These are phyloP conservation scores for Lissonota sp. DNA, from an alignment of 2,888 invertebrate genomes.

Conservation along the genomic window DNA sequence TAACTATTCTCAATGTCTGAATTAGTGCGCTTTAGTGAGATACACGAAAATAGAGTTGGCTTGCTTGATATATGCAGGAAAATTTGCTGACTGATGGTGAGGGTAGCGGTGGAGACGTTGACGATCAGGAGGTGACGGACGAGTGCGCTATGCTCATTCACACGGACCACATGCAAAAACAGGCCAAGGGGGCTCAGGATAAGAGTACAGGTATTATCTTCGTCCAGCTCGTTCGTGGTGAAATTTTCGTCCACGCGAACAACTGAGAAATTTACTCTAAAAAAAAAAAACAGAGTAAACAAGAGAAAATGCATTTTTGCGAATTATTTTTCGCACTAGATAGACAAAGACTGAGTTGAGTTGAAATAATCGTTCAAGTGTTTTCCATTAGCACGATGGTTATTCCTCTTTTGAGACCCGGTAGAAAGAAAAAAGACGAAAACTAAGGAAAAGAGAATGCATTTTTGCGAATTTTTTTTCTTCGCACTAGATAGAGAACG, in stretches of 20 bases:
- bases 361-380: neutral
- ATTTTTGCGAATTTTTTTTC: conserved; percentile 27
- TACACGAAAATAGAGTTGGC: conserved; percentile 64
- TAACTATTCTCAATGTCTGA: conserved; percentile 30
- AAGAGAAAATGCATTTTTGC: conserved; percentile 16
- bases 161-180: conserved; percentile 82
- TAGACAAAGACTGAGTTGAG: neutral
- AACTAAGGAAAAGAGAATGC: conserved; percentile 8
- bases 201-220: conserved; percentile 75
- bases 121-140: conserved; percentile 89
- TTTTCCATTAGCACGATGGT: conserved; percentile 9
- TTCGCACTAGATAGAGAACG: conserved; percentile 46
- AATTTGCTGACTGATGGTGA: conserved; percentile 87
- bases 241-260: conserved; percentile 20
- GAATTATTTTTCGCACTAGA: neutral
- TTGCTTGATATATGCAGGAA: conserved; percentile 83
- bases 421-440: neutral
- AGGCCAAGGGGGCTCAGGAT: conserved; percentile 78
- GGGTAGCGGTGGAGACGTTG: conserved; percentile 85
- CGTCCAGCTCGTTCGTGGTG: neutral
- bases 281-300: neutral
- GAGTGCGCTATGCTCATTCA: conserved; percentile 89
- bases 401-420: neutral
- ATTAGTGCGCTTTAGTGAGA: conserved; percentile 59
- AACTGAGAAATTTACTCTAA: conserved; percentile 5